Evolutionary conservation across 2,113 vertebrate species (phyloP), one percentile per base, ranked within the genome.

Genomic region (Regulus satrapa): DNA sequence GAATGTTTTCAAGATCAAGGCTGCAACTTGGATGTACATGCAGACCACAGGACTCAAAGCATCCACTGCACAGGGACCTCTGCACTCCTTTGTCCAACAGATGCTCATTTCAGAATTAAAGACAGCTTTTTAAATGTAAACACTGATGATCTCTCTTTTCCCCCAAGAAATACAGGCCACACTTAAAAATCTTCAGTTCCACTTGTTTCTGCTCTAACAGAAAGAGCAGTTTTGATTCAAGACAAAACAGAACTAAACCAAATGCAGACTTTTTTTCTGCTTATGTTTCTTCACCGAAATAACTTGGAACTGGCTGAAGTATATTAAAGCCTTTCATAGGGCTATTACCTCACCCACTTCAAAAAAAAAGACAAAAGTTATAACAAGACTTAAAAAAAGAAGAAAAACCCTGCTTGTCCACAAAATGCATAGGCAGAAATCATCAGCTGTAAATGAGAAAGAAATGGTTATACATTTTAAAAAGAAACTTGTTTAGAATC

Each of bases 51-150:
- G n/a, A 85, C 74, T 85, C 58, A 79, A 92, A 90, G 69, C 41
- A 88, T 49, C 62, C 59, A 78, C 1, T 49, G 71, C 82, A 66
- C 32, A 68, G 52, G 38, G 29, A 56, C 58, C 73, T 64, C 54
- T 73, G 63, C 66, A 88, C 58, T 95, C 74, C 43, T 82, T 82
- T 59, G 43, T 48, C 63, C 63, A 88, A 66, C 17, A 86, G 49
- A 94, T 77, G 46, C 51, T 73, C 32, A n/a, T 62, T 82, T 85
- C 85, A 89, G 63, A 92, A 94, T 63, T 80, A 84, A 94, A 81
- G 13, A 2, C 68, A 89, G 34, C 25, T 88, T 89, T 91, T 85
- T 10, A 0, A 89, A 83, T 11, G 32, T 71, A 90, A 80, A 91
- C 55, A 79, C 0, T 38, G 48, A 85, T 18, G 51, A 77, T 32